Evolutionary conservation across 2,113 vertebrate species (phyloP).

Genomic region (Vireo altiloquus): DNA sequence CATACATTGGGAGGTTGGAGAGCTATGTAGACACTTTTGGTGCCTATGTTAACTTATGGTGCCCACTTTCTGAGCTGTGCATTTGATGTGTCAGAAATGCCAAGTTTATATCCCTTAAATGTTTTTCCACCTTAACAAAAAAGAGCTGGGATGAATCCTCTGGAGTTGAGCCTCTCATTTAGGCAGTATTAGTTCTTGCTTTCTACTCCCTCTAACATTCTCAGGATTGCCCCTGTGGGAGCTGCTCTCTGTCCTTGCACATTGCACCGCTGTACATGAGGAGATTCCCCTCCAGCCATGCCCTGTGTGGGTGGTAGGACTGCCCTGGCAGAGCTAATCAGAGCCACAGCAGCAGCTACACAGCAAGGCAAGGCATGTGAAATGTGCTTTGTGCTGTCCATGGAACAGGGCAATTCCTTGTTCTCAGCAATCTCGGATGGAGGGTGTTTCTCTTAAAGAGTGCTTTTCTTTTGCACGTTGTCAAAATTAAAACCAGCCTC

Average conservation of each 20-base stretch:
- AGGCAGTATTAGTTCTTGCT: neutral
- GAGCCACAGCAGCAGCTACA: neutral
- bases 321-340: neutral
- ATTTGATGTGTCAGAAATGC: neutral
- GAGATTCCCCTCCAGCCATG: neutral
- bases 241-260: neutral
- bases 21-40: neutral
- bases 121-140: neutral
- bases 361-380: neutral
- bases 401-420: neutral
- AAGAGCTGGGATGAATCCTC: neutral
- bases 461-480: neutral
- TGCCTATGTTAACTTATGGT: neutral
- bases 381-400: neutral
- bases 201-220: neutral
- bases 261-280: fast-evolving
- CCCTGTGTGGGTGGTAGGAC: fast-evolving
- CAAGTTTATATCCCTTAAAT: neutral
- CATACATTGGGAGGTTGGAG: neutral
- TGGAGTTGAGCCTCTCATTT: neutral
- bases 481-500: neutral
- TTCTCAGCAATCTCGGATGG: neutral
- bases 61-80: neutral
- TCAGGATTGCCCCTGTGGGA: neutral
- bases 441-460: neutral